Base-by-base conservation (phyloP, 2,113 vertebrate genomes). In the Tylochromis polylepis region DNA sequence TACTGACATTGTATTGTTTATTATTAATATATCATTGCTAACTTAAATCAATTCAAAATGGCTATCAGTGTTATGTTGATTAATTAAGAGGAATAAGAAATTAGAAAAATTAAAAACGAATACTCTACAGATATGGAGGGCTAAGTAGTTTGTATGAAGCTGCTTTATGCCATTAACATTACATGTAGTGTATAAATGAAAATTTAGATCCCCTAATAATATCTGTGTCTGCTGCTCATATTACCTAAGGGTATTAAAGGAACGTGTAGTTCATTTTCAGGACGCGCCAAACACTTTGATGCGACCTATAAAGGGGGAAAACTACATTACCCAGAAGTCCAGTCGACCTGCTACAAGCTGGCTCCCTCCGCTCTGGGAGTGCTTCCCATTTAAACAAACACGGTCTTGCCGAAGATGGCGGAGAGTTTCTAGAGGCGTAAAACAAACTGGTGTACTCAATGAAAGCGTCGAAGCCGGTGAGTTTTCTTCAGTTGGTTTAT, bases 351-450 rank as follows among this genome's bases (percentile, higher is more conserved):
- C 91, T 93, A 94, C 94, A 91, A 94, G 92, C 96, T 95, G 93
- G 91, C 94, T 95, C 93, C 93, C 96, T 96, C 94, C 94, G 94
- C 95, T 95, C 95, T 92, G 95, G 96, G 96, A 97, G 96, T 96
- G 96, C 97, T 97, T 97, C 96, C 95, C 96, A 97, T 97, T 97
- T 97, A 97, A 97, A 97, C 96, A 97, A 97, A 97, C 96, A 97
- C 95, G 90, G 95, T 94, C 89, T 91, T 93, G 94, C 93, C 87
- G 96, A 97, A 97, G 96, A 97, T 97, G 96, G 96, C 96, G 96
- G 96, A 96, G 96, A 95, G 93, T 96, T 96, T 94, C 93, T 95
- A 96, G 95, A 95, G 94, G 91, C 89, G 85, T 90, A 89, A 96
- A 95, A 96, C 92, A 95, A 95, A 95, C 95, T 94, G 96, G 77